Evolutionary conservation across 2,888 invertebrate species (phyloP), one percentile per base, ranked within the genome.

Genomic region (Entomobrya multifasciata): DNA sequence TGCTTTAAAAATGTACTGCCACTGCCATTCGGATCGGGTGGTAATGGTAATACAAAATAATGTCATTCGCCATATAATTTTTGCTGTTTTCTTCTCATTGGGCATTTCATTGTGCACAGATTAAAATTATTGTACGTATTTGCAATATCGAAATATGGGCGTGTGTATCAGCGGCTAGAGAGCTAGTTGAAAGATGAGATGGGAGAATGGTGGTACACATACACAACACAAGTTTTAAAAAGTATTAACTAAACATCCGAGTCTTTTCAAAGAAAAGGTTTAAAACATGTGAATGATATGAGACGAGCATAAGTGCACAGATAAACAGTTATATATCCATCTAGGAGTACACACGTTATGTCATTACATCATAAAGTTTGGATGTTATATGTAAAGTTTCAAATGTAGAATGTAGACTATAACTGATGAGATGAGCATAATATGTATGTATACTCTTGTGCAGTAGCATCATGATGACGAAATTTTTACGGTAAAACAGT

Each of bases 81-180:
- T 36, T 10, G 65, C 5, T 13, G 65, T n/a, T 65, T 36, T 17
- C 65, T 36, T 30, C 27, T 65, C 17, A 36, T 36, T 36, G 5
- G n/a, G n/a, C 15, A 36, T 65, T 65, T 65, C 65, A 36, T 65
- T 65, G 36, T 65, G 17, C 57, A 55, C 1, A 55, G 8, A n/a
- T n/a, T n/a, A n/a, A n/a, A n/a, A n/a, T n/a, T n/a, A n/a, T 36
- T 36, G 36, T 36, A 8, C 36, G 8, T 8, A 36, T 36, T 36
- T 36, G 36, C 36, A 36, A 65, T 41, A 30, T 30, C 5, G 25
- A 57, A 6, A 25, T 30, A 30, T 25, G 30, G 60, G n/a, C 3
- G n/a, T 20, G n/a, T 55, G 20, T 47, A 47, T 47, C 2, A 47
- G 13, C 13, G 47, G n/a, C n/a, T n/a, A n/a, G n/a, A n/a, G n/a